Percentiles rank a stretch among this genome's conserved stretches.
These are phyloP conservation scores for Ceuthmochares aereus DNA, from an alignment of 2,113 vertebrate species.

Conservation along the genomic window DNA sequence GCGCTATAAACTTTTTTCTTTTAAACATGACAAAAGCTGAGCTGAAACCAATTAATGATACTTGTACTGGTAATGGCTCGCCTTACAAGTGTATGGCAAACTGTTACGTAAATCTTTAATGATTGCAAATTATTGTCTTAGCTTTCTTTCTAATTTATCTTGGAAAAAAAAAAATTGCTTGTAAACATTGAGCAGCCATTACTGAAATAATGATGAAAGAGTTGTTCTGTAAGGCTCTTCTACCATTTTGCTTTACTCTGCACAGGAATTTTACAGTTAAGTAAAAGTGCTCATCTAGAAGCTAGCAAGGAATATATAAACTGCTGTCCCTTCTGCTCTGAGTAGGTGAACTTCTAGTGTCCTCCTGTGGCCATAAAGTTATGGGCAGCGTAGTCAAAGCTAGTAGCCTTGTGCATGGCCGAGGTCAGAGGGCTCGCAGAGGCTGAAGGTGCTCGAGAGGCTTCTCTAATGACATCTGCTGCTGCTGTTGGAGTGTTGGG, in stretches of 20 bases:
- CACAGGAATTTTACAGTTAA: background rate
- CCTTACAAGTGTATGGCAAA: background rate
- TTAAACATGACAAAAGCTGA: background rate
- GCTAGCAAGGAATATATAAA: background rate
- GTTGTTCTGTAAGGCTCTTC: background rate
- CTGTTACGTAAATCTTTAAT: background rate
- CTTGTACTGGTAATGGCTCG: background rate
- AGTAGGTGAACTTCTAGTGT: background rate
- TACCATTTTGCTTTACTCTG: background rate
- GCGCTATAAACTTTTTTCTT: background rate
- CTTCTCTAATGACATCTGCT: background rate
- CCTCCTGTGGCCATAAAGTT: background rate
- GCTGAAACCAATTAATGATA: background rate
- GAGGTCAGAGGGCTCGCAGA: background rate
- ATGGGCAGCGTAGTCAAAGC: background rate
- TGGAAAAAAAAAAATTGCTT: background rate
- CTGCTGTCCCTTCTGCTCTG: background rate
- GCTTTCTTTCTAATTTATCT: background rate
- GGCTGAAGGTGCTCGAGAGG: background rate
- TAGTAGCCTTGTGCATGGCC: background rate
- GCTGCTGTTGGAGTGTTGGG: background rate
- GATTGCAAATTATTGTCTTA: background rate
- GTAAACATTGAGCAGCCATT: background rate
- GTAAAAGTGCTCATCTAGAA: background rate
- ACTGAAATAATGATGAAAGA: background rate